These are phyloP conservation scores for Stenodema calcarata DNA, from an alignment of 2,888 invertebrate genomes.

Conservation along the genomic window DNA sequence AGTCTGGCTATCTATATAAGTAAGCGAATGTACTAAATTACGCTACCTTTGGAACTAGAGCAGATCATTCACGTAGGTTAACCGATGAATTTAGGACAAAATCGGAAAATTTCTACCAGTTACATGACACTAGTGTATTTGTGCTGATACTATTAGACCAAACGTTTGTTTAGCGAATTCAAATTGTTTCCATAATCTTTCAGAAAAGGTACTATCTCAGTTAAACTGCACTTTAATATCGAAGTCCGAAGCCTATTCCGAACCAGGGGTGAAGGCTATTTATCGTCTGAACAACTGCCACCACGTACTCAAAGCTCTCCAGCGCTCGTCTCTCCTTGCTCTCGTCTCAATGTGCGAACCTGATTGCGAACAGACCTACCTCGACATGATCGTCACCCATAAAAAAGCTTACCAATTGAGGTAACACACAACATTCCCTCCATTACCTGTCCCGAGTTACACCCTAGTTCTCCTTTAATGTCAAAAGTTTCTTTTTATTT, in stretches of 20 bases:
- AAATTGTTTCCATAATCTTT: constrained; percentile 54
- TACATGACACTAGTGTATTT: no score
- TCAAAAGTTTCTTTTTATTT: neutral
- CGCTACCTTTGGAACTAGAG: no score
- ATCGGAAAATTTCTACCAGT: no score
- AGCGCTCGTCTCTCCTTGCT: constrained; percentile 82
- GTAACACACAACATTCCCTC: no score
- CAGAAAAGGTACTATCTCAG: constrained; percentile 88
- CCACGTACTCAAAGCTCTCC: constrained; percentile 90
- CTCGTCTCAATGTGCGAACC: constrained; percentile 82
- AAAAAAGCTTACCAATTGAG: constrained; percentile 76
- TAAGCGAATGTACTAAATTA: neutral
- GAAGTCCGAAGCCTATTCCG: constrained; percentile 91
- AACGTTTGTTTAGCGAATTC: no score
- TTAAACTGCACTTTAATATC: constrained; percentile 86
- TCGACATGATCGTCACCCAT: constrained; percentile 84
- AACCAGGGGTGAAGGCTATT: constrained; percentile 82
- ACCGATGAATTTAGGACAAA: no score
- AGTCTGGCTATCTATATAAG: constrained; percentile 45
- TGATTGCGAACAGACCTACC: constrained; percentile 84
- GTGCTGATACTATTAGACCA: constrained; percentile 50
- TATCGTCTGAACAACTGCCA: constrained; percentile 94
- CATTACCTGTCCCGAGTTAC: no score
- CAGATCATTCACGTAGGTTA: no score
- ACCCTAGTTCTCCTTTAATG: no score